Base-by-base conservation (phyloP, 35 echinoderm and acorn worm species). In the Holothuria glaberrima region DNA sequence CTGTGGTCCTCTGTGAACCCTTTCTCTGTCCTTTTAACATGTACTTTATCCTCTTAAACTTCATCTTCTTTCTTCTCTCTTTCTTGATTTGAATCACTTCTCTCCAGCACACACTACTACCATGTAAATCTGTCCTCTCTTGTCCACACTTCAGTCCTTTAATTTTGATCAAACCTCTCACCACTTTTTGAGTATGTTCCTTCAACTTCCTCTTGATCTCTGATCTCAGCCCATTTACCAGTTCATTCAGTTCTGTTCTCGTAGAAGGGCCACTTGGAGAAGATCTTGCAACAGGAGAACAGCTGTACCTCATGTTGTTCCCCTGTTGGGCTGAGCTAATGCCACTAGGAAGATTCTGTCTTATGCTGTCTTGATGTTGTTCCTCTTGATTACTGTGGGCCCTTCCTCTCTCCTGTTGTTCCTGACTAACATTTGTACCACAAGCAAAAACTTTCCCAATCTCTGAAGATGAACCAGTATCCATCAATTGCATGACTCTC, bases 41-140 rank as follows among this genome's bases (percentile, higher is more conserved):
- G 10, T 57, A 33, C 9, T 45, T 48, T n/a, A 84, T 22, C 56
- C 32, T 84, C 80, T 84, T 84, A 17, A 57, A 54, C 30, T 64
- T 84, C 20, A 84, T 61, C 80, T 84, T 84, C 28, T 33, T 84
- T 84, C 80, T 63, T 84, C 59, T 84, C 19, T 35, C 14, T 20
- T 36, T 84, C n/a, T 54, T 54, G 50, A 54, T 54, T 54, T 54
- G 50, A 54, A 54, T 54, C 50, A 54, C 50, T 17, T 54, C 50
- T 54, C 50, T 54, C 50, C 50, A 54, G 16, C 50, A 54, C 0
- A 17, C 16, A 54, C 16, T 14, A 54, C 10, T 54, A 54, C 50
- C 50, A 54, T 54, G 3, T 54, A 17, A 12, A 9, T 54, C 12
- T 54, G 9, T 54, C 9, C 13, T 17, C 9, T 54, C 50, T 17